These are phyloP conservation scores for Ceramica pisi DNA, from an alignment of 2,888 invertebrate genomes.

Conservation along the genomic window DNA sequence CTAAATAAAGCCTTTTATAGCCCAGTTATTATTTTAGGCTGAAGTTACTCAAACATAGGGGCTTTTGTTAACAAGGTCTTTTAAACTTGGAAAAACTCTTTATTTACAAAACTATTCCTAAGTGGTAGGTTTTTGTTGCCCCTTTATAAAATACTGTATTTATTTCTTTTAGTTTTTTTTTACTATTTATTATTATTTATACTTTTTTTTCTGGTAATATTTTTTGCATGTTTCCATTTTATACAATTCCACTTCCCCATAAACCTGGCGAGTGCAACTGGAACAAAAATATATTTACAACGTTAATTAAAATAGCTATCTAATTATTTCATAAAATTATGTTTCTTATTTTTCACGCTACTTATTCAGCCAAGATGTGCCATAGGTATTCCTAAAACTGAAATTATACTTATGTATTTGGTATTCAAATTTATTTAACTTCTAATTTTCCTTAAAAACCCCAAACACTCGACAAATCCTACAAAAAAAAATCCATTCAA, in stretches of 20 bases:
- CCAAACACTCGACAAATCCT: not conserved
- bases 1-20: slow-evolving; percentile 12
- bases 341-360: no score
- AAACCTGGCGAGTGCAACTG: not conserved
- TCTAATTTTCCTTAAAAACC: not conserved
- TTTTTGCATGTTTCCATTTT: not conserved
- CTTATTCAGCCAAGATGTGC: no score
- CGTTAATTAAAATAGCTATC: no score
- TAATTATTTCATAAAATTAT: no score
- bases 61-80: not conserved
- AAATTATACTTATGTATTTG: not conserved
- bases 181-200: not conserved
- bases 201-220: no score
- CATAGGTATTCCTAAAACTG: not conserved
- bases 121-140: not conserved
- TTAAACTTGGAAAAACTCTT: not conserved
- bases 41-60: not conserved
- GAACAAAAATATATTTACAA: not conserved
- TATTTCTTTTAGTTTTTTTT: not conserved
- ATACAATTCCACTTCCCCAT: not conserved
- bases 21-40: not conserved
- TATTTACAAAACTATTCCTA: not conserved
- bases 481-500: slow-evolving; percentile 1
- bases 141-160: not conserved
- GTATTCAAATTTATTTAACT: not conserved